phyloP scores from a whole-genome alignment of 2,113 vertebrate genomes.

The Lampris incognitus region DNA sequence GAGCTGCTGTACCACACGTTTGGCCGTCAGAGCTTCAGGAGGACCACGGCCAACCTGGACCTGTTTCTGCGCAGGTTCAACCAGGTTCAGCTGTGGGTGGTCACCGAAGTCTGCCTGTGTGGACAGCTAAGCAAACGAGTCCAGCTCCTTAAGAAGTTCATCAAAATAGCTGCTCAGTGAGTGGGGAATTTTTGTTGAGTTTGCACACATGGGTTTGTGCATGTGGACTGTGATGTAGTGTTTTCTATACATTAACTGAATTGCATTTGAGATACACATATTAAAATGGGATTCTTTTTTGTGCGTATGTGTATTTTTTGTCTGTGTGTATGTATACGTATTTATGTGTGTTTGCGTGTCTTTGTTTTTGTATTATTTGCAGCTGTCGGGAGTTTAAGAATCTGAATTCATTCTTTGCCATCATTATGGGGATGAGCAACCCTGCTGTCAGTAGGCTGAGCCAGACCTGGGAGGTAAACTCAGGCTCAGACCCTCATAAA shows the following conservation, averaged over 20 bases:
- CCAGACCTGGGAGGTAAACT: constrained; percentile 96
- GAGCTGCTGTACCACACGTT: constrained; percentile 98
- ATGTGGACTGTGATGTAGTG: background rate
- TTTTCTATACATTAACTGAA: background rate
- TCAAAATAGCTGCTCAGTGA: constrained; percentile 99
- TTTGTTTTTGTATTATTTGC: constrained; percentile 52
- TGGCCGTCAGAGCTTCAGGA: constrained; percentile 93
- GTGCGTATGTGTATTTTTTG: constrained; percentile 5
- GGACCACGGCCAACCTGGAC: constrained; percentile 95
- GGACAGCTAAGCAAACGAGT: constrained; percentile 96
- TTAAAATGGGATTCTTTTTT: background rate
- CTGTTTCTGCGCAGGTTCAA: constrained; percentile 97
- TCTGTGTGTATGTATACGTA: background rate
- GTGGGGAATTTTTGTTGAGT: constrained; percentile 45
- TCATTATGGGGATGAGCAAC: constrained; percentile 98
- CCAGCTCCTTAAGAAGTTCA: constrained; percentile 98
- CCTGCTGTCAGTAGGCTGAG: constrained; percentile 94
- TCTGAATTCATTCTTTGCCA: constrained; percentile 97
- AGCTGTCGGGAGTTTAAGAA: constrained; percentile 99
- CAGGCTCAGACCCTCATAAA: background rate
- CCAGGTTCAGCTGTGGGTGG: constrained; percentile 98
- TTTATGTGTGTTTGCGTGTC: constrained; percentile 30
- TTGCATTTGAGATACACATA: background rate
- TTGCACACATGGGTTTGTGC: no score
- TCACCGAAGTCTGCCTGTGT: constrained; percentile 95